Evolutionary conservation across 2,888 invertebrate species (phyloP).

Genomic region (Sminthurinus aureus): DNA sequence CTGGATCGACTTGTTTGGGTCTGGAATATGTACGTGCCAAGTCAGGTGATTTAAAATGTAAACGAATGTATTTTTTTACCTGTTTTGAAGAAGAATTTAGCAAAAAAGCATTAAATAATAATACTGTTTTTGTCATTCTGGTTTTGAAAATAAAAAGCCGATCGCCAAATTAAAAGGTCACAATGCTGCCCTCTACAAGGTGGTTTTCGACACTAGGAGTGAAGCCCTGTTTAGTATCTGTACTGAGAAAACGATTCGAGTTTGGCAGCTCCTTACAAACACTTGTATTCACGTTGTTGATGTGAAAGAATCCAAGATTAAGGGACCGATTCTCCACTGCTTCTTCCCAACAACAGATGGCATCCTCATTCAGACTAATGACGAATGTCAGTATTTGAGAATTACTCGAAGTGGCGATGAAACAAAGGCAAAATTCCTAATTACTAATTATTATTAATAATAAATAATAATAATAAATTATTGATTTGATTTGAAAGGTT

Average conservation of each 20-base stretch:
- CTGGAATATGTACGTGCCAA: slow-evolving; percentile 46
- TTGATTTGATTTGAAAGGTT: too few species aligned
- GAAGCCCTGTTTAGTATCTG: slow-evolving; percentile 46
- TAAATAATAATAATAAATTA: too few species aligned
- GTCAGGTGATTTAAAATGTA: slow-evolving; percentile 39
- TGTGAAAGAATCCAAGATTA: slow-evolving; percentile 36
- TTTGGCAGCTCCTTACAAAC: slow-evolving; percentile 45
- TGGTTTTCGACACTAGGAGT: slow-evolving; percentile 42
- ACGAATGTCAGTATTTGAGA: slow-evolving; percentile 34
- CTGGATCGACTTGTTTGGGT: slow-evolving; percentile 47
- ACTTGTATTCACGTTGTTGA: slow-evolving; percentile 45
- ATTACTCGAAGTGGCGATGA: slow-evolving; percentile 41
- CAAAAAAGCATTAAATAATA: slow-evolving; percentile 10
- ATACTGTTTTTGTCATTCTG: too few species aligned
- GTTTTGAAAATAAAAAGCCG: too few species aligned
- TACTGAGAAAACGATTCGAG: slow-evolving; percentile 43
- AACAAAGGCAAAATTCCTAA: slow-evolving; percentile 11
- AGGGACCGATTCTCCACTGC: slow-evolving; percentile 41
- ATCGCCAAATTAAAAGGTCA: slow-evolving; percentile 46
- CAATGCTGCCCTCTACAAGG: slow-evolving; percentile 42
- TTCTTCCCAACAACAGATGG: slow-evolving; percentile 43
- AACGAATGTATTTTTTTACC: too few species aligned
- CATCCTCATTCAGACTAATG: slow-evolving; percentile 44
- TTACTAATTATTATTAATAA: neutral
- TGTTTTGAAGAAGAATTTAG: too few species aligned